phyloP scores from a whole-genome alignment of 2,113 vertebrate species.

The Eudyptes chrysolophus region DNA sequence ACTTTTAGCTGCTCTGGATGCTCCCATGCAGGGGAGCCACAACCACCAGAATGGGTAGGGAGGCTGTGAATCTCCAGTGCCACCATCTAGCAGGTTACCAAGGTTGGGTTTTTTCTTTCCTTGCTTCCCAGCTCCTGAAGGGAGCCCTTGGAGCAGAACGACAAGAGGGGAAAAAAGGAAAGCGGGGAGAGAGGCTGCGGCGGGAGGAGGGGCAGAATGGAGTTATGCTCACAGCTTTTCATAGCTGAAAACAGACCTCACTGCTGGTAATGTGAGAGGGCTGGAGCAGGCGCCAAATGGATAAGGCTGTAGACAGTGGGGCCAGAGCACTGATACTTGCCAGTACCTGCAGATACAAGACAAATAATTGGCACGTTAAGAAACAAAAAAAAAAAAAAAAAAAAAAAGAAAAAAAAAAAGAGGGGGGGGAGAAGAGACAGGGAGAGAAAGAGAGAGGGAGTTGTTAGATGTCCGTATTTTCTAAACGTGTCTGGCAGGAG shows the following conservation, averaged over 20 bases:
- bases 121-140: slow-evolving; percentile 22
- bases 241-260: slow-evolving; percentile 75
- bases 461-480: slow-evolving; percentile 78
- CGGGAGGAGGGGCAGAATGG: slow-evolving; percentile 12
- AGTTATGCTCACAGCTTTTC: slow-evolving; percentile 71
- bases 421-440: not conserved
- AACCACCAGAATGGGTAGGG: not conserved
- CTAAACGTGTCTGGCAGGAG: slow-evolving; percentile 80
- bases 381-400: slow-evolving; percentile 44
- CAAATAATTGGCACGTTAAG: slow-evolving; percentile 80
- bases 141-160: slow-evolving; percentile 4
- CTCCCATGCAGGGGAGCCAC: not conserved
- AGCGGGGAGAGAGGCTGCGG: not conserved
- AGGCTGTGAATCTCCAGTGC: not conserved
- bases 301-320: slow-evolving; percentile 83
- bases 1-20: not conserved
- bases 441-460: not conserved
- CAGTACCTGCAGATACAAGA: slow-evolving; percentile 85
- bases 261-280: slow-evolving; percentile 75
- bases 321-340: slow-evolving; percentile 76
- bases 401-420: rapidly evolving
- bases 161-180: not conserved
- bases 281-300: slow-evolving; percentile 82
- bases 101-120: not conserved
- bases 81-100: not conserved